Conservation (phyloP, 2,797 vertebrate genomes). For the Aplochiton taeniatus region DNA sequence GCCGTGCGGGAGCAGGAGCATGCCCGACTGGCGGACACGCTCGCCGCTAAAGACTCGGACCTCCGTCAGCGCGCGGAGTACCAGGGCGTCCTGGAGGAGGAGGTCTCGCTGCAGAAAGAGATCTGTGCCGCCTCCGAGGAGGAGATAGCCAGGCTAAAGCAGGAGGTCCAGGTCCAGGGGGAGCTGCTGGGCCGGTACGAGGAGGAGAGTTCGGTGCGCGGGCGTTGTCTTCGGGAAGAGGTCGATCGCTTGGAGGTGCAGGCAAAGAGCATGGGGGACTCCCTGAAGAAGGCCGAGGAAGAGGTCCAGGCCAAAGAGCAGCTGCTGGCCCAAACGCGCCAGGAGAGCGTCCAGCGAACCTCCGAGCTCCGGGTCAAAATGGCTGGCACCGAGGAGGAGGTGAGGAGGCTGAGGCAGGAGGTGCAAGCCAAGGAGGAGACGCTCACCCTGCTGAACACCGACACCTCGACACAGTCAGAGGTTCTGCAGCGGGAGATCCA, state of each 20-base stretch:
- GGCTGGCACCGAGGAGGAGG: conserved; percentile 48
- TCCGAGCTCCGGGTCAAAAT: conserved; percentile 48
- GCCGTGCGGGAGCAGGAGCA: conserved; percentile 28
- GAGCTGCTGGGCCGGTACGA: too few relatives aligned
- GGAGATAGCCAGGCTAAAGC: too few relatives aligned
- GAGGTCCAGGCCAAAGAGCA: conserved; percentile 52
- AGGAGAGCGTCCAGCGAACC: conserved; percentile 41
- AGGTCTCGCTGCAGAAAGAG: conserved; percentile 34
- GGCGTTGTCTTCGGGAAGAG: conserved; percentile 55
- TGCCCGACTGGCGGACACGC: conserved; percentile 31
- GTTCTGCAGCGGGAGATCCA: not conserved
- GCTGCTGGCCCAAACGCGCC: conserved; percentile 39
- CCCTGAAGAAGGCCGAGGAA: conserved; percentile 52
- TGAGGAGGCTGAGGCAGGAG: conserved; percentile 56
- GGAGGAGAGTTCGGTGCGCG: too few relatives aligned
- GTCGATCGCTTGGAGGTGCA: conserved; percentile 60
- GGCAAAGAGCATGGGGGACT: conserved; percentile 34
- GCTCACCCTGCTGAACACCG: conserved; percentile 54
- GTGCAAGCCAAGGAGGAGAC: conserved; percentile 47
- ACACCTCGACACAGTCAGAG: not conserved
- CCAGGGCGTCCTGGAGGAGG: conserved; percentile 52
- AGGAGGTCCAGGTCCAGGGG: too few relatives aligned
- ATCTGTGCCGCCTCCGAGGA: not conserved
- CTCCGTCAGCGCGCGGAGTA: conserved; percentile 31
- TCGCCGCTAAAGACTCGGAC: conserved; percentile 1